Conservation (phyloP, 2,113 vertebrate species). For the Athene cunicularia region DNA sequence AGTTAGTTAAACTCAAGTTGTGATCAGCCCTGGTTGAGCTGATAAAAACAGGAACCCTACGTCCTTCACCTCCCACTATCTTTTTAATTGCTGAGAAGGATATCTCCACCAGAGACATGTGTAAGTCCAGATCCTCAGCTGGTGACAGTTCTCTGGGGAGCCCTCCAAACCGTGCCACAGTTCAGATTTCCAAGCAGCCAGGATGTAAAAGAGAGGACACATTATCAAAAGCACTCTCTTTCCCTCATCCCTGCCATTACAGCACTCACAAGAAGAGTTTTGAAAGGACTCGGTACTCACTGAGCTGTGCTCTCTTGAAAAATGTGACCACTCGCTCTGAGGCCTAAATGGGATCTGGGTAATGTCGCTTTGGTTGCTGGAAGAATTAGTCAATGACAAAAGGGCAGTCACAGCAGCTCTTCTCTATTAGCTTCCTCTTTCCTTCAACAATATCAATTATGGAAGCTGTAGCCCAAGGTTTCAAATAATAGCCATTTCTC, state of each 20-base stretch:
- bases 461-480: slow-evolving; percentile 49
- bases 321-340: background rate
- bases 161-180: fast-evolving
- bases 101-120: background rate
- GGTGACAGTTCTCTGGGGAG: background rate
- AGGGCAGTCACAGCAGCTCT: slow-evolving; percentile 35
- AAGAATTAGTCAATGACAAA: slow-evolving; percentile 62
- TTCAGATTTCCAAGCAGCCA: background rate
- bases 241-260: background rate
- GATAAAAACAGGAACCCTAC: background rate
- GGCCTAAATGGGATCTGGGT: slow-evolving; percentile 23
- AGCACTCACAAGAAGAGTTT: background rate
- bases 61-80: background rate
- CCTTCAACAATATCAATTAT: slow-evolving; percentile 60
- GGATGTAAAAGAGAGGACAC: background rate
- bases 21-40: background rate
- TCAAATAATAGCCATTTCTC: slow-evolving; percentile 57
- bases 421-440: slow-evolving; percentile 55
- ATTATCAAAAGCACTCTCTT: background rate
- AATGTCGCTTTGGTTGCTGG: background rate
- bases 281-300: background rate
- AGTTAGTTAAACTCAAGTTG: background rate
- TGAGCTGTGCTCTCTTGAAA: slow-evolving; percentile 10
- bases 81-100: background rate
- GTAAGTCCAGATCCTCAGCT: fast-evolving